Base-by-base conservation (phyloP, 2,888 invertebrate genomes). In the Cryptus viduatorius region DNA sequence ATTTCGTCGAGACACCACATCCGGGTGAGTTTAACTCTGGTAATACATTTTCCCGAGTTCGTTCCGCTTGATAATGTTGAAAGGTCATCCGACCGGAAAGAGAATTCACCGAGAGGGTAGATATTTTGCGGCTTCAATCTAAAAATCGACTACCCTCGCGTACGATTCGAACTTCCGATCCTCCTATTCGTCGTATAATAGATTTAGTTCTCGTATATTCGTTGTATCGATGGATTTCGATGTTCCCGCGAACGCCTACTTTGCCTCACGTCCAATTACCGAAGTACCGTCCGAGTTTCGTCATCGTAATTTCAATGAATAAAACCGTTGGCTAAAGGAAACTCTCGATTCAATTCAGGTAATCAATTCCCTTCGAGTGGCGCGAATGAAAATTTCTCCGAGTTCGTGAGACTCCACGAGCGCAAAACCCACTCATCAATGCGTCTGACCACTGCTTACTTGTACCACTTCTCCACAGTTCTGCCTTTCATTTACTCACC, bases 251-350 rank as follows among this genome's bases (percentile, higher is more conserved):
- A 24, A 56, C 68, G 46, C 59, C 53, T 16, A 53, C 16, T 42
- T 42, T 24, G 50, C 68, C 75, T 78, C 64, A 46, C 53, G 61
- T 75, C 73, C 79, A 83, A 79, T 79, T 79, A 71, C 42, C 19
- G 8, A 37, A 48, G 42, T 44, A 56, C 56, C 37, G n/a, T 16
- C 24, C 67, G 24, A 19, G 19, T n/a, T 19, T 50, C 48, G 46
- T 59, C 56, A 79, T 79, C 69, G 44, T 59, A 69, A 83, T 79
- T 83, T 79, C 69, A 83, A 75, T 83, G 79, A 69, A 69, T 79
- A 83, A 69, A 53, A 37, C 5, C 50, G 64, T 56, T 44, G 44
- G 50, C 12, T 24, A 16, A 7, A 61, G 53, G 44, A 61, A 56
- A 67, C 16, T 61, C 44, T 44, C 69, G 24, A 44, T 64, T 69